Conservation (phyloP, 2,113 vertebrate genomes). For the Dromiciops gliroides region DNA sequence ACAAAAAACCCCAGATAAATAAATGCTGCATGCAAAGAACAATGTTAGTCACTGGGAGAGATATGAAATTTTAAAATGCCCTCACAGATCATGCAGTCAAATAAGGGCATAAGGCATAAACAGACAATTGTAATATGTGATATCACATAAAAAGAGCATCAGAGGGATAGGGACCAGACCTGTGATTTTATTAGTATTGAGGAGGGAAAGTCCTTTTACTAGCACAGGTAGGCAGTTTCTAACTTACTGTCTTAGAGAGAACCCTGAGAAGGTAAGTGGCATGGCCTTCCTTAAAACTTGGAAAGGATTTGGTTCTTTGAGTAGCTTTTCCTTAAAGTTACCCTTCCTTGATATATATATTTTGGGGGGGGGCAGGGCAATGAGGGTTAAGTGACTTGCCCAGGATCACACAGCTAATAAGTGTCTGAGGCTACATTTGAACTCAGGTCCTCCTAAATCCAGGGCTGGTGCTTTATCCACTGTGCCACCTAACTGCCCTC, state of each 20-base stretch:
- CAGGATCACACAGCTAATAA: no score
- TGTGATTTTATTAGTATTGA: neutral
- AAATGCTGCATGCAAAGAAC: neutral
- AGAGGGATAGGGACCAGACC: neutral
- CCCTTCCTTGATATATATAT: neutral
- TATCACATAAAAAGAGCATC: neutral
- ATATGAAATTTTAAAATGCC: neutral
- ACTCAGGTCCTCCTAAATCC: no score
- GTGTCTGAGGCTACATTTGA: no score
- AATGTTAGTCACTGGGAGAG: neutral
- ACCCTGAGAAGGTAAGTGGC: neutral
- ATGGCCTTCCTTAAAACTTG: neutral
- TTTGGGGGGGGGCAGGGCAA: no score
- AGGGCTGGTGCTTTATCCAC: no score
- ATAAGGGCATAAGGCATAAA: neutral
- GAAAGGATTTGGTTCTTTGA: neutral
- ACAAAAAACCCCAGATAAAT: neutral
- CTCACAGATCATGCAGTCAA: neutral
- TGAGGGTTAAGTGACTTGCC: no score
- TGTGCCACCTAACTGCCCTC: no score
- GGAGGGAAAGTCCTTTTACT: neutral
- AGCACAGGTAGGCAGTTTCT: neutral
- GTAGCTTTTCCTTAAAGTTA: neutral
- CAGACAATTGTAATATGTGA: neutral
- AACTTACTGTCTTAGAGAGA: neutral